Conservation (phyloP, 2,888 invertebrate species). For the Palloptera scutellata region DNA sequence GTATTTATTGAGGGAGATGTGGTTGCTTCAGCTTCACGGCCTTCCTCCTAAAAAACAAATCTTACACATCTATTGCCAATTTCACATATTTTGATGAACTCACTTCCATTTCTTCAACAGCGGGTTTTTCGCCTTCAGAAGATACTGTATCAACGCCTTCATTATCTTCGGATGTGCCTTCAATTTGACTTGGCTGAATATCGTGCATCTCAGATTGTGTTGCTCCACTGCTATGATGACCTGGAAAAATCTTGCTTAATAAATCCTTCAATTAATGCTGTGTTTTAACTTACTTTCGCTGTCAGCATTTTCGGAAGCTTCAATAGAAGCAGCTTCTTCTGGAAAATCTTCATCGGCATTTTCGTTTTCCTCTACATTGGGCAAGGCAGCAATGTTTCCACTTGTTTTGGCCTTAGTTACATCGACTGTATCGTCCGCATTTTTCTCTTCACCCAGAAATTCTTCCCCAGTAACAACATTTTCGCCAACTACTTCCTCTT, state of each 20-base stretch:
- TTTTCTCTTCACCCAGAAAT: constrained; percentile 65
- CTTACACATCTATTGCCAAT: not conserved
- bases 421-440: constrained; percentile 63
- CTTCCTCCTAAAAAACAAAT: constrained; percentile 70
- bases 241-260: constrained; percentile 31
- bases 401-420: constrained; percentile 38
- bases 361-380: constrained; percentile 60
- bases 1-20: constrained; percentile 70
- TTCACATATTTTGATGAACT: not conserved
- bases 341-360: constrained; percentile 53
- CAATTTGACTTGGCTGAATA: constrained; percentile 56
- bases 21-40: constrained; percentile 82
- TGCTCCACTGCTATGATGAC: constrained; percentile 62
- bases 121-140: constrained; percentile 72
- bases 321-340: constrained; percentile 64
- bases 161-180: constrained; percentile 57
- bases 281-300: constrained; percentile 51
- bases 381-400: constrained; percentile 29
- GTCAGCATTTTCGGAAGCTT: constrained; percentile 51
- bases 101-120: constrained; percentile 62
- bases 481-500: constrained; percentile 39
- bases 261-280: not conserved
- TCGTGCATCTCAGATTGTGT: constrained; percentile 64
- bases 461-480: constrained; percentile 67
- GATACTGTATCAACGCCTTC: constrained; percentile 67